A percentile compares a stretch with the other conserved stretches of the same genome.
These are phyloP conservation scores for Bergia puertoricense DNA, from an alignment of 92 coral and sea anemone genomes.

Conservation along the genomic window DNA sequence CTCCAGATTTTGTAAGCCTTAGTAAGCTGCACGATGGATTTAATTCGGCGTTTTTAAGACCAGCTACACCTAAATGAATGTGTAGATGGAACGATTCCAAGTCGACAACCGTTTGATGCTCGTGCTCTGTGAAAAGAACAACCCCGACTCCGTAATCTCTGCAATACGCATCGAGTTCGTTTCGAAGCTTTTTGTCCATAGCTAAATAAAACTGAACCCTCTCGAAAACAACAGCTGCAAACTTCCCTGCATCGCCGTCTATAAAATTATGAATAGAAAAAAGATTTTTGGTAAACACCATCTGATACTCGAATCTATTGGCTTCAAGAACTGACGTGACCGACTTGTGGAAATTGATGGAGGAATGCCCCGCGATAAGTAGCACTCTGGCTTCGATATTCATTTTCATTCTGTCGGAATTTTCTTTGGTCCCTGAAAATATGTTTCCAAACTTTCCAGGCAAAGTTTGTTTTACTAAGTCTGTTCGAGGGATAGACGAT, in stretches of 20 bases:
- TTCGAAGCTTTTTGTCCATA: slow-evolving; percentile 53
- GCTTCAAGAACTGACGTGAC: slow-evolving; percentile 78
- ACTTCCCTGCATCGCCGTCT: slow-evolving; percentile 62
- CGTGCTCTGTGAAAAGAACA: slow-evolving; percentile 74
- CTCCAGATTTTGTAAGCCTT: slow-evolving; percentile 82
- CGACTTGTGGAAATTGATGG: slow-evolving; percentile 64
- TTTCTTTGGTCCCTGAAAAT: not conserved
- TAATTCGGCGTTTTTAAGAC: slow-evolving; percentile 71
- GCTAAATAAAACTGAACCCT: slow-evolving; percentile 74
- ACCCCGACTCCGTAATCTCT: slow-evolving; percentile 76
- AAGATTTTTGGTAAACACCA: slow-evolving; percentile 61
- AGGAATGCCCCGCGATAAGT: slow-evolving; percentile 56
- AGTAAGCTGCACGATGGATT: slow-evolving; percentile 73
- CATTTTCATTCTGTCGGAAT: not conserved
- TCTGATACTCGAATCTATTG: slow-evolving; percentile 68
- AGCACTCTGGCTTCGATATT: slow-evolving; percentile 56
- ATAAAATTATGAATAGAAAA: slow-evolving; percentile 66
- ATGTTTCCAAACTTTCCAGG: slow-evolving; percentile 12
- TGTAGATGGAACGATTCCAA: slow-evolving; percentile 51
- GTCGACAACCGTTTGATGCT: slow-evolving; percentile 38
- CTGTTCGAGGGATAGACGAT: slow-evolving; percentile 26
- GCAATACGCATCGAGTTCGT: slow-evolving; percentile 68
- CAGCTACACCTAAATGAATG: slow-evolving; percentile 54
- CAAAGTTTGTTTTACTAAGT: not conserved
- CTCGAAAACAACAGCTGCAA: slow-evolving; percentile 75